These are phyloP conservation scores for Luscinia luscinia DNA, from an alignment of 2,797 vertebrate genomes.

Conservation along the genomic window DNA sequence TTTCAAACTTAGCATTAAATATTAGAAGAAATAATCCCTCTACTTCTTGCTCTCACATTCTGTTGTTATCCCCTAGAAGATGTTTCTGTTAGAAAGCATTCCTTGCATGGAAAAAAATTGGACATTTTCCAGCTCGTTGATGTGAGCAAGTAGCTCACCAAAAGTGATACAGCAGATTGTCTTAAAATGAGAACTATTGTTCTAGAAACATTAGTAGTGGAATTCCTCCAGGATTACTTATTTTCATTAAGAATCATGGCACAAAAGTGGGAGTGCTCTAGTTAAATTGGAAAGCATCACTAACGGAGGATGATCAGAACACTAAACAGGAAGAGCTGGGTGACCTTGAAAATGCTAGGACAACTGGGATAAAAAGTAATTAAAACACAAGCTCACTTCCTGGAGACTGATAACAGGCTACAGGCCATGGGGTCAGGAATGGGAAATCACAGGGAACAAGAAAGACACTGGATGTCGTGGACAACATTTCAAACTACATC, in stretches of 20 bases:
- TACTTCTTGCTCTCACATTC: neutral
- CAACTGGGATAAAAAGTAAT: neutral
- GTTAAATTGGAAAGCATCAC: neutral
- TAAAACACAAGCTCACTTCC: neutral
- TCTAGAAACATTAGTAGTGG: neutral
- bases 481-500: neutral
- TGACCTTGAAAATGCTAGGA: neutral
- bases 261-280: neutral
- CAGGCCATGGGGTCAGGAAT: neutral
- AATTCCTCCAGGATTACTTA: slow-evolving; percentile 5
- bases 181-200: slow-evolving; percentile 2
- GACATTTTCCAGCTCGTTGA: neutral
- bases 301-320: neutral
- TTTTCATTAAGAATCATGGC: neutral
- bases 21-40: neutral
- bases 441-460: neutral
- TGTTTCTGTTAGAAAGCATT: neutral
- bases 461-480: fast-evolving
- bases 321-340: neutral
- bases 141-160: neutral
- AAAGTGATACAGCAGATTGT: neutral
- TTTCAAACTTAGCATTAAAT: neutral
- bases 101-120: neutral
- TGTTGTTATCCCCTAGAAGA: neutral
- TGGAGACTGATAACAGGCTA: neutral